Conservation (phyloP, 1,140 invertebrate species). For the Dendroctonus valens region DNA sequence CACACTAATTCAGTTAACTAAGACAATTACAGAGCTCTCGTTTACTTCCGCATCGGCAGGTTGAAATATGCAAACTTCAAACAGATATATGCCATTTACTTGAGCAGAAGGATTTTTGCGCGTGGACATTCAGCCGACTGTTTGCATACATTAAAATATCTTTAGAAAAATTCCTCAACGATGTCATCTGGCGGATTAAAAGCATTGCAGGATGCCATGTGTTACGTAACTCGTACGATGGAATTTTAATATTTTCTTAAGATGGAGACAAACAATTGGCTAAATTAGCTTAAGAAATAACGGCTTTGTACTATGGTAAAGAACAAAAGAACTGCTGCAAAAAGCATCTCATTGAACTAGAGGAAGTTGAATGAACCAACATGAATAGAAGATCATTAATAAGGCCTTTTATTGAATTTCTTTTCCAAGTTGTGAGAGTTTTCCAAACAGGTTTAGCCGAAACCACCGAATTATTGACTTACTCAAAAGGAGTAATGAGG, state of each 20-base stretch:
- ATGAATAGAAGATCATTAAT: not conserved
- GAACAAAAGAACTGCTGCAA: slow-evolving; percentile 3
- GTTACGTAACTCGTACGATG: slow-evolving; percentile 20
- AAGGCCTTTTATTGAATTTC: too few species aligned
- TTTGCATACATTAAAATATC: slow-evolving; percentile 28
- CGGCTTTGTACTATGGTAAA: not conserved
- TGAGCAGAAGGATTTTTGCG: slow-evolving; percentile 7
- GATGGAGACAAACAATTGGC: slow-evolving; percentile 13
- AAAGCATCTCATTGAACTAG: slow-evolving; percentile 3
- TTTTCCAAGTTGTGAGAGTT: too few species aligned
- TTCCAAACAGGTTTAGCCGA: too few species aligned
- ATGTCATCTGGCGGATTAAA: slow-evolving; percentile 26
- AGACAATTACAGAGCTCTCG: slow-evolving; percentile 6
- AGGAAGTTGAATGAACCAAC: slow-evolving; percentile 13
- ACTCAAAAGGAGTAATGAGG: too few species aligned
- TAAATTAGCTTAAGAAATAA: slow-evolving; percentile 8
- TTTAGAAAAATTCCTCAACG: slow-evolving; percentile 14
- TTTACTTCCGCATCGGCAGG: not conserved
- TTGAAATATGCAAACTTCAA: slow-evolving; percentile 4
- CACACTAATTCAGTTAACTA: slow-evolving; percentile 12
- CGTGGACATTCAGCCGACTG: slow-evolving; percentile 22
- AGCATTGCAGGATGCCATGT: slow-evolving; percentile 24
- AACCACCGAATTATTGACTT: too few species aligned
- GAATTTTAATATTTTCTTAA: slow-evolving; percentile 13
- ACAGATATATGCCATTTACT: slow-evolving; percentile 23